Evolutionary conservation across 2,113 vertebrate species (phyloP).

Genomic region (Ictidomys tridecemlineatus): DNA sequence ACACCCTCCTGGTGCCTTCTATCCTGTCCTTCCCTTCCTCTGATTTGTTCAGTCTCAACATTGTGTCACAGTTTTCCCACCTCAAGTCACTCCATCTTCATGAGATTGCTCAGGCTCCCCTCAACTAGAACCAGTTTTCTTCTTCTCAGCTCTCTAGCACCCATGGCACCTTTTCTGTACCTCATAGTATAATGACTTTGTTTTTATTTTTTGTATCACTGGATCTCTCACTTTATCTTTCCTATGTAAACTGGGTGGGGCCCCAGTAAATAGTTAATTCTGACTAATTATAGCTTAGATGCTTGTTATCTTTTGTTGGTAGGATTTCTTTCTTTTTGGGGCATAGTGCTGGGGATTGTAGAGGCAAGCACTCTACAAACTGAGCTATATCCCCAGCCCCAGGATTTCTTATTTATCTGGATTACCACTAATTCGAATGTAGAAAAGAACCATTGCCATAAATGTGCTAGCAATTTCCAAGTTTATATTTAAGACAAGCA

Average conservation of each 20-base stretch:
- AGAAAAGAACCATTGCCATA: background rate
- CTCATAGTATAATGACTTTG: background rate
- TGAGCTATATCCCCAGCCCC: no score
- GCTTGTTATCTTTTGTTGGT: background rate
- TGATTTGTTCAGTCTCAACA: no score
- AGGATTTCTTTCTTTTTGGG: background rate
- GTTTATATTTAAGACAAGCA: background rate
- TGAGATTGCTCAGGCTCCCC: background rate
- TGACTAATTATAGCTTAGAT: background rate
- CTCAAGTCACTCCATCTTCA: background rate
- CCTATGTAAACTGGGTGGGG: background rate
- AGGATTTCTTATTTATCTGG: background rate
- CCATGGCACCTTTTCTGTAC: background rate
- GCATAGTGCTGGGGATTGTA: no score
- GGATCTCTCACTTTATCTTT: background rate
- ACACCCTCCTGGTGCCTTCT: background rate
- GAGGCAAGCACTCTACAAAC: no score
- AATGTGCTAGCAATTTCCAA: background rate
- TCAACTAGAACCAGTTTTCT: background rate
- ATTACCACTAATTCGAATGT: background rate
- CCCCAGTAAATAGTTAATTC: background rate
- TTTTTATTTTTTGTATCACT: background rate
- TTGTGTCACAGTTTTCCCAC: background rate
- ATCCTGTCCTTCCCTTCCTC: background rate
- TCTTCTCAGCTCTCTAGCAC: background rate